Base-by-base conservation (phyloP, 64 coral and sea anemone species). In the Actinia tenebrosa region DNA sequence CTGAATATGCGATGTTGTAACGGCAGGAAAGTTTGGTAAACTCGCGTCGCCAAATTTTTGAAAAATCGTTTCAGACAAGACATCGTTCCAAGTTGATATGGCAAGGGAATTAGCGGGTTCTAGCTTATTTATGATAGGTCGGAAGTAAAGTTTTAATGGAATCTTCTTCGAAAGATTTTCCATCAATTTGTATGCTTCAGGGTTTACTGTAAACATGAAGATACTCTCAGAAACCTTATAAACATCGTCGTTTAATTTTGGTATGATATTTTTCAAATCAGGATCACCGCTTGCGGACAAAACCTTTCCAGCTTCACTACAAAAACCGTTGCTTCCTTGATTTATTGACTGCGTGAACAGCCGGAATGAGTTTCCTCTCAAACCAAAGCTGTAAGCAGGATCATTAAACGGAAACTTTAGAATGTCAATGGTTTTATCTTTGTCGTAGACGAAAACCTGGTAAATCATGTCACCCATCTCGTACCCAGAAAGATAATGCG, bases 371-470 rank as follows among this genome's bases (percentile, higher is more conserved):
- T 81, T 47, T 20, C 63, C 19, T 66, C 20, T 66, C 7, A 19
- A 2, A 22, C 64, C 64, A 69, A 22, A 25, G n/a, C 16, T 77
- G 54, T 43, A 87, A 23, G 47, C 3, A 53, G 80, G 59, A 89
- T 83, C 50, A 44, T 68, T 2, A 54, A 89, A 89, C 61, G 77
- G 80, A 87, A 71, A 71, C 52, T 47, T 53, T 11, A 83, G 60
- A 53, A 83, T 58, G 30, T 89, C 80, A 37, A 56, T 56, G 20
- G 68, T 44, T 37, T 44, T 80, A n/a, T 89, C 79, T 83, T 81
- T 68, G 50, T 89, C 88, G 17, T 89, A 89, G 25, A 89, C 88
- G 58, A 89, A 89, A n/a, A 89, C 88, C 61, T 89, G 79, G 62
- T 89, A 89, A 83, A 89, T 89, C 22, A 89, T 20, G 59, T 89